Evolutionary conservation across 2,797 vertebrate genomes (phyloP).

Genomic region (Sandelia bainsii): DNA sequence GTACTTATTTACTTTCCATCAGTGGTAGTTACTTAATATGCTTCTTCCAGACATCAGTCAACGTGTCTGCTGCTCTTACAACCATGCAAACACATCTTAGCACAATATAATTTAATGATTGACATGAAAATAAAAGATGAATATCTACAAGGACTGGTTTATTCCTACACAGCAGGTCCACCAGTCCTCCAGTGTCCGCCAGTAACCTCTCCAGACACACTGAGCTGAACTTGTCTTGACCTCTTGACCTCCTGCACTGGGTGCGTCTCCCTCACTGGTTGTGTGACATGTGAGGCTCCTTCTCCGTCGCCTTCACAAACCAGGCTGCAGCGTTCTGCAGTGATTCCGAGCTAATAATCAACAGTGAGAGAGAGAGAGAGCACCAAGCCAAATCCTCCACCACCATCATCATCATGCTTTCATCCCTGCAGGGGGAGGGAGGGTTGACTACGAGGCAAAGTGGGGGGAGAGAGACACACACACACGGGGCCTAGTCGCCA

Average conservation of each 20-base stretch:
- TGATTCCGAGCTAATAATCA: constrained; percentile 11
- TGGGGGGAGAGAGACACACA: constrained; percentile 68
- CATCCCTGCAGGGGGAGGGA: constrained; percentile 75
- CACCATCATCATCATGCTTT: constrained; percentile 76
- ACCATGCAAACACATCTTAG: neutral
- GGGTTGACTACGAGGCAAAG: constrained; percentile 74
- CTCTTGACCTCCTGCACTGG: constrained; percentile 68
- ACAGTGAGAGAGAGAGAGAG: constrained; percentile 26
- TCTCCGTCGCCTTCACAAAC: neutral
- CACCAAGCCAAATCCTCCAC: constrained; percentile 61
- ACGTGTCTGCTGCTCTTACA: neutral
- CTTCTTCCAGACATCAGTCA: neutral
- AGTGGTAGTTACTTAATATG: no score
- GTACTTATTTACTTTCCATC: no score
- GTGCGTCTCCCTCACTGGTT: constrained; percentile 39
- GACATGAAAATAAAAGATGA: neutral
- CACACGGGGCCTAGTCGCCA: constrained; percentile 74
- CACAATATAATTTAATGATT: neutral
- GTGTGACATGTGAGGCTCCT: constrained; percentile 38
- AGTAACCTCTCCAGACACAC: constrained; percentile 52
- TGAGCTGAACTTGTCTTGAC: constrained; percentile 74
- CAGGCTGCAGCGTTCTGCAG: neutral
- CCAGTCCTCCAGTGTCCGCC: constrained; percentile 12
- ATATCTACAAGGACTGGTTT: rapidly evolving
- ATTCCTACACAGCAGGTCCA: neutral